Evolutionary conservation across 2,888 invertebrate genomes (phyloP).

Genomic region (Mythimna lalbum): DNA sequence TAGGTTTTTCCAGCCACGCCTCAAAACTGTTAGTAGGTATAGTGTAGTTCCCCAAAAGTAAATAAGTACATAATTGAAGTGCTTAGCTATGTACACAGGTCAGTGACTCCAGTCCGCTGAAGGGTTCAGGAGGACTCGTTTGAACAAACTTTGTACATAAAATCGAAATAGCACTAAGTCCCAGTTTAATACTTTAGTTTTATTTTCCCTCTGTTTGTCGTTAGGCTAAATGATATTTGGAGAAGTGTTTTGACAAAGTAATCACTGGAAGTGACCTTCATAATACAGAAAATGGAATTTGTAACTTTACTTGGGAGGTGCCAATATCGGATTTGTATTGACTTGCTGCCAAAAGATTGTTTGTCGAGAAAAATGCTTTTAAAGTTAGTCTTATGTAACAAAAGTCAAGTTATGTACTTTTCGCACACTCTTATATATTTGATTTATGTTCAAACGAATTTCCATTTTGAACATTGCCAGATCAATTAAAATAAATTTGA

Average conservation of each 20-base stretch:
- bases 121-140: conserved; percentile 33
- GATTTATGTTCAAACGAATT: neutral
- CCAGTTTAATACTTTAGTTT: conserved; percentile 50
- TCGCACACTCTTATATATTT: conserved; percentile 4
- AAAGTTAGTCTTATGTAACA: conserved; percentile 25
- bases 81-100: conserved; percentile 31
- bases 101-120: conserved; percentile 38
- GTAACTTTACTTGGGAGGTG: conserved; percentile 29
- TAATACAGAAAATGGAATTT: conserved; percentile 24
- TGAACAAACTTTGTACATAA: conserved; percentile 44
- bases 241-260: conserved; percentile 23
- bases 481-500: neutral
- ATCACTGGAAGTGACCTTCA: conserved; percentile 29
- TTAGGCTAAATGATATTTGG: conserved; percentile 34
- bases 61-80: conserved; percentile 21
- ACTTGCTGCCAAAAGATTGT: conserved; percentile 42
- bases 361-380: conserved; percentile 40
- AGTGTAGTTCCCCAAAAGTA: neutral
- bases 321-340: conserved; percentile 34
- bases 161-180: conserved; percentile 49
- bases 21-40: no score
- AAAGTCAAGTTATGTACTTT: neutral
- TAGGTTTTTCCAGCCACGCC: no score
- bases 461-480: neutral
- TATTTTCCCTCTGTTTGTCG: conserved; percentile 40